A percentile compares a stretch with the other conserved stretches of the same genome.
Evolutionary conservation across 1,140 invertebrate species (phyloP).

Genomic region (Drosophila sp.): DNA sequence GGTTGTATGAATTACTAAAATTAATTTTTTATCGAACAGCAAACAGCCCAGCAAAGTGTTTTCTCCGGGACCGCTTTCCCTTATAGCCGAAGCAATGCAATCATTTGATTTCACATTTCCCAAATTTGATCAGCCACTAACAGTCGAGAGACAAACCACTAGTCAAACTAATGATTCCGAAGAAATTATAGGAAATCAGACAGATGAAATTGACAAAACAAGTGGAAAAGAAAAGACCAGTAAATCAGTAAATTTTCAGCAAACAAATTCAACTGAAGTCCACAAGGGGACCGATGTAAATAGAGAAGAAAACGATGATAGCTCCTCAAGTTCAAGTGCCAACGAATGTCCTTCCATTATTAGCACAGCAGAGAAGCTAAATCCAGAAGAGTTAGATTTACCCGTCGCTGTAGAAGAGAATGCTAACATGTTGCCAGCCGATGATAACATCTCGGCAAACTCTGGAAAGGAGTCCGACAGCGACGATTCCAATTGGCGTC

Average conservation of each 20-base stretch:
- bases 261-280: neutral
- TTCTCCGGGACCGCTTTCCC: neutral
- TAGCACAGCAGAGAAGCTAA: neutral
- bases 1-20: neutral
- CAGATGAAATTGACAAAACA: neutral
- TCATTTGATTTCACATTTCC: neutral
- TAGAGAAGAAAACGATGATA: neutral
- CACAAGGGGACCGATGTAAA: neutral
- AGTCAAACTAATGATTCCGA: neutral
- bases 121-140: neutral
- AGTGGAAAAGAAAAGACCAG: neutral
- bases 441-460: neutral
- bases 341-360: neutral
- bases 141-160: neutral
- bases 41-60: neutral
- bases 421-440: neutral
- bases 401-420: neutral
- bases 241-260: neutral
- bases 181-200: neutral
- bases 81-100: conserved; percentile 23
- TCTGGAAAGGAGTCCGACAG: conserved; percentile 1
- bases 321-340: neutral
- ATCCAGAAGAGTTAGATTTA: neutral
- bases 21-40: neutral
- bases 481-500: conserved; percentile 15